Conservation (phyloP, 2,888 invertebrate species). For the Heliconius sara region DNA sequence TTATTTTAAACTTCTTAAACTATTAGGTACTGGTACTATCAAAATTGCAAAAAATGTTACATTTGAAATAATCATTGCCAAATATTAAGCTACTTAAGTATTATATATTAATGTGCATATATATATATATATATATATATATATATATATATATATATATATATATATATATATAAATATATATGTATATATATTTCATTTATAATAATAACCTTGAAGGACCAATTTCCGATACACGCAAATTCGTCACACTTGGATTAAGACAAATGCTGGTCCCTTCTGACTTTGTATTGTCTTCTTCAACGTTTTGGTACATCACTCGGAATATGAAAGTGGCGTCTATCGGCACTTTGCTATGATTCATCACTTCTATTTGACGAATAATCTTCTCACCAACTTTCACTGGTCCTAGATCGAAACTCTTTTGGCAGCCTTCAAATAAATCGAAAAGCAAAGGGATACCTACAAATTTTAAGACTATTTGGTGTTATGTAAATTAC, state of each 20-base stretch:
- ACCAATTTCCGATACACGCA: constrained; percentile 52
- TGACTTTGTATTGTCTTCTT: constrained; percentile 63
- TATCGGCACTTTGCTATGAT: constrained; percentile 82
- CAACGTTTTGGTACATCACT: constrained; percentile 70
- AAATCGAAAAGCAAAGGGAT: constrained; percentile 74
- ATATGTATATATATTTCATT: background rate
- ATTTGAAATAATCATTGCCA: too few relatives aligned
- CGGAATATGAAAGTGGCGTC: constrained; percentile 80
- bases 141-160: too few relatives aligned
- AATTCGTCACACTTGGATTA: constrained; percentile 53
- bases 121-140: too few relatives aligned
- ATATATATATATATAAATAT: too few relatives aligned
- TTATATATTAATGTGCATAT: too few relatives aligned
- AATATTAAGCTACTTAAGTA: too few relatives aligned
- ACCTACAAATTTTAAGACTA: constrained; percentile 54
- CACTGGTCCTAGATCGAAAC: constrained; percentile 73
- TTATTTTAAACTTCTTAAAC: too few relatives aligned
- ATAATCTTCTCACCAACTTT: constrained; percentile 79
- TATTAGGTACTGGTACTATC: too few relatives aligned
- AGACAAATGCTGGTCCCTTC: constrained; percentile 74
- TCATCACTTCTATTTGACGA: constrained; percentile 83
- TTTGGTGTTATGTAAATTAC: too few relatives aligned
- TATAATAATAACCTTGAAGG: constrained; percentile 61
- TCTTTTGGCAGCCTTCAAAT: constrained; percentile 79
- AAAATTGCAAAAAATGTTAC: too few relatives aligned